phyloP scores from a whole-genome alignment of 2,113 vertebrate species.

The Barnardius zonarius region DNA sequence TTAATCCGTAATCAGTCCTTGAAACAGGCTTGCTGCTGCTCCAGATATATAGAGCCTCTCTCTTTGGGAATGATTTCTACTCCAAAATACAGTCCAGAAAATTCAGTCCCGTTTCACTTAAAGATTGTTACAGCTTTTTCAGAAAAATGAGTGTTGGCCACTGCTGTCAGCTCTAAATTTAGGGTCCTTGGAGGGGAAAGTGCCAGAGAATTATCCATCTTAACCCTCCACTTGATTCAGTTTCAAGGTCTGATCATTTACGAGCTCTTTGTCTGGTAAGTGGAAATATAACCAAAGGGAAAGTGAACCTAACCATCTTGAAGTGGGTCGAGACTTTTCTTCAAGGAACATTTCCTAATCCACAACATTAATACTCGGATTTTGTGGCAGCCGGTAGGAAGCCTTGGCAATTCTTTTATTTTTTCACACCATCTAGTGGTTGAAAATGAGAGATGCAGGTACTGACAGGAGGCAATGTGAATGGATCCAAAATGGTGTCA shows the following conservation, averaged over 20 bases:
- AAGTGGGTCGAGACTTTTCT: slow-evolving; percentile 42
- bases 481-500: slow-evolving; percentile 71
- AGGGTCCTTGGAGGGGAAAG: slow-evolving; percentile 41
- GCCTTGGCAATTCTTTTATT: slow-evolving; percentile 64
- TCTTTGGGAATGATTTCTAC: slow-evolving; percentile 25
- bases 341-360: slow-evolving; percentile 40
- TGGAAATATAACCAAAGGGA: slow-evolving; percentile 33
- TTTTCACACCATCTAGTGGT: slow-evolving; percentile 83
- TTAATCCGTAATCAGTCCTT: slow-evolving; percentile 26
- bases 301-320: background rate
- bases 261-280: slow-evolving; percentile 2
- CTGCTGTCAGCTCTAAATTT: slow-evolving; percentile 55
- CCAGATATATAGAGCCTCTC: slow-evolving; percentile 5
- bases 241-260: slow-evolving; percentile 61
- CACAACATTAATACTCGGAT: slow-evolving; percentile 14
- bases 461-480: slow-evolving; percentile 31
- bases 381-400: slow-evolving; percentile 29
- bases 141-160: slow-evolving; percentile 45
- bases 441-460: slow-evolving; percentile 71
- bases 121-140: slow-evolving; percentile 37
- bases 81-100: slow-evolving; percentile 26
- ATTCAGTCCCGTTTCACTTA: background rate
- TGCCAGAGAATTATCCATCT: slow-evolving; percentile 54
- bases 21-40: background rate
- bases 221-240: slow-evolving; percentile 23